phyloP scores from a whole-genome alignment of 2,113 vertebrate genomes.

The Petrocephalus zakoni region DNA sequence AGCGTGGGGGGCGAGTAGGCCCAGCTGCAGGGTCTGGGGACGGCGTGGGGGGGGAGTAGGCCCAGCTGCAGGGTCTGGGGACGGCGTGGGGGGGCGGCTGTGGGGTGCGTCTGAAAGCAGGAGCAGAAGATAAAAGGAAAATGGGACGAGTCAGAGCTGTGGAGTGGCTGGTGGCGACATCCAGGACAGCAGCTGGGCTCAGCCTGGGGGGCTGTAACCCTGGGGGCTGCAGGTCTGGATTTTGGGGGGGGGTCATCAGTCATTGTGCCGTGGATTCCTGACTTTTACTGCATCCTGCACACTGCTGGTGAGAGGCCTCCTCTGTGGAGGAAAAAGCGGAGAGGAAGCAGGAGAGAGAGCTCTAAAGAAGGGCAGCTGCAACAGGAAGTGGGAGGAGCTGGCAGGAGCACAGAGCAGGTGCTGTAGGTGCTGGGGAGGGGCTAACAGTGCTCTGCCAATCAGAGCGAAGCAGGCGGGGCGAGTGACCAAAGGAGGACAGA shows the following conservation, averaged over 20 bases:
- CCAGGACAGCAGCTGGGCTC: not conserved
- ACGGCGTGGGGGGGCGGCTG: no score
- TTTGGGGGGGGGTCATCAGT: not conserved
- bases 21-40: not conserved
- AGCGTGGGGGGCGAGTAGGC: no score
- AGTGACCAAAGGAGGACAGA: constrained; percentile 8
- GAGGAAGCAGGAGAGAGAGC: not conserved
- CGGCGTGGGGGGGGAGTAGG: not conserved
- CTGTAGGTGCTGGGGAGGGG: not conserved
- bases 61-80: no score
- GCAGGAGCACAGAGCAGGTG: not conserved
- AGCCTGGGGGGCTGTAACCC: not conserved
- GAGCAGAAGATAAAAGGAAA: constrained; percentile 11
- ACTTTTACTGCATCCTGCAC: not conserved
- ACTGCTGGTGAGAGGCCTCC: not conserved
- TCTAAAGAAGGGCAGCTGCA: not conserved
- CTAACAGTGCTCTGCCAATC: not conserved
- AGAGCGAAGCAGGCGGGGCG: constrained; percentile 4
- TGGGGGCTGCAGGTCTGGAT: not conserved
- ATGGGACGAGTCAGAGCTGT: not conserved
- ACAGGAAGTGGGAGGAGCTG: not conserved
- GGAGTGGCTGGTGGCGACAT: not conserved
- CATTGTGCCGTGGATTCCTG: not conserved
- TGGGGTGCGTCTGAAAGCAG: not conserved
- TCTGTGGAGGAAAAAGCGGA: not conserved